Conservation (phyloP, 2,888 invertebrate genomes). For the Didymodactylos carnosus region DNA sequence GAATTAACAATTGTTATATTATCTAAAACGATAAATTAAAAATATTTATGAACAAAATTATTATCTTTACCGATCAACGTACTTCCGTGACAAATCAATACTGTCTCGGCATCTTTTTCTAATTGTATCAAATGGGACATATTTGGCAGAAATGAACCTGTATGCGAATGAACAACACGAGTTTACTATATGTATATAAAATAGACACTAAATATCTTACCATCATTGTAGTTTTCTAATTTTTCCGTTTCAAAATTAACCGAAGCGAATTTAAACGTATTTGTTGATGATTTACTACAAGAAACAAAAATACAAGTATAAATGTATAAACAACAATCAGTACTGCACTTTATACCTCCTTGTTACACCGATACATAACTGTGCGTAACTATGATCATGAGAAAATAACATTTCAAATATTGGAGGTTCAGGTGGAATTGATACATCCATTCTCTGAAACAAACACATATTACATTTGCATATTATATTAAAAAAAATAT, state of each 20-base stretch:
- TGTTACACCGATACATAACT: background rate
- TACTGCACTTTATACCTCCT: background rate
- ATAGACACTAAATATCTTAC: background rate
- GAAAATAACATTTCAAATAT: background rate
- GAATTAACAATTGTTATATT: conserved; percentile 45
- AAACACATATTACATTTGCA: too few species aligned
- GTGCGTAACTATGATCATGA: background rate
- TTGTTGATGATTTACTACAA: background rate
- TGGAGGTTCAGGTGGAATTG: background rate
- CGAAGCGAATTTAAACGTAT: background rate
- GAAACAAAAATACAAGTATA: too few species aligned
- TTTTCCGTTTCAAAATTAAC: background rate
- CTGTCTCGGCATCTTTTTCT: background rate
- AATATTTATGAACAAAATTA: too few species aligned
- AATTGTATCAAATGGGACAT: background rate
- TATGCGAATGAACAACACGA: too few species aligned
- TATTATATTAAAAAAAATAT: background rate
- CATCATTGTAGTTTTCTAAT: background rate
- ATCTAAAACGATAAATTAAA: conserved; percentile 36
- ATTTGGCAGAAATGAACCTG: background rate
- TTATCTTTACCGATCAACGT: too few species aligned
- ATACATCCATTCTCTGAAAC: background rate
- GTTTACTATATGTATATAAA: background rate
- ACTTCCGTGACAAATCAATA: background rate
- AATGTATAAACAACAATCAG: background rate